A percentile compares a stretch with the other conserved stretches of the same genome.
These are phyloP conservation scores for Dyspetes luteomarginatus DNA, from an alignment of 2,888 invertebrate species.

Conservation along the genomic window DNA sequence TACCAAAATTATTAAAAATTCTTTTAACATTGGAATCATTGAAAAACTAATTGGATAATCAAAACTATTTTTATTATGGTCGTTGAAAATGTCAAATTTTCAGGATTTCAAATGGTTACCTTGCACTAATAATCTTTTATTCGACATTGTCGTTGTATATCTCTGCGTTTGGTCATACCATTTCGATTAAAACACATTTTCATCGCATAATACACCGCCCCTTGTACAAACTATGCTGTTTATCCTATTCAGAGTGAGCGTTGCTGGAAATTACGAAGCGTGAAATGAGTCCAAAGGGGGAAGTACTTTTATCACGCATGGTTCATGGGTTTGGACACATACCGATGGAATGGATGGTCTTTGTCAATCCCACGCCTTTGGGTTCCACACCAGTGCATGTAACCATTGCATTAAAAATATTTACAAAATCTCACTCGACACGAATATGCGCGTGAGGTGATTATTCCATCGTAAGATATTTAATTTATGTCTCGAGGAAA, in stretches of 20 bases:
- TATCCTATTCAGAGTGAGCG: conserved; percentile 57
- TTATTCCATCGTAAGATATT: too few relatives aligned
- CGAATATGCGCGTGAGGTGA: too few relatives aligned
- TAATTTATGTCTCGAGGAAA: too few relatives aligned
- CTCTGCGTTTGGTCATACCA: not conserved
- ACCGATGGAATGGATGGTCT: conserved; percentile 29
- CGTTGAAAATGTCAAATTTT: too few relatives aligned
- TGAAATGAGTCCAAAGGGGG: conserved; percentile 71
- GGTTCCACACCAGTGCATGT: conserved; percentile 34
- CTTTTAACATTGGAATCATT: too few relatives aligned
- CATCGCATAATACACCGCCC: conserved; percentile 1
- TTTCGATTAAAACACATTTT: conserved; percentile 22
- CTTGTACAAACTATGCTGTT: conserved; percentile 13
- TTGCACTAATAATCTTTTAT: too few relatives aligned
- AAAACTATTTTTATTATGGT: too few relatives aligned
- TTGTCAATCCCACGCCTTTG: conserved; percentile 54
- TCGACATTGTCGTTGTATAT: not conserved
- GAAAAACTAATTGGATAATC: too few relatives aligned
- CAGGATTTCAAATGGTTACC: too few relatives aligned
- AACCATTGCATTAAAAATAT: too few relatives aligned
- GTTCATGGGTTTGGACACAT: conserved; percentile 28
- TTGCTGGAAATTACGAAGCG: conserved; percentile 71
- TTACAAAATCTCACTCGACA: too few relatives aligned
- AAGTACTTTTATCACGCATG: conserved; percentile 68
- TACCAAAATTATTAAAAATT: too few relatives aligned